Base-by-base conservation (phyloP, 2,113 vertebrate species). In the Solenodon paradoxus region DNA sequence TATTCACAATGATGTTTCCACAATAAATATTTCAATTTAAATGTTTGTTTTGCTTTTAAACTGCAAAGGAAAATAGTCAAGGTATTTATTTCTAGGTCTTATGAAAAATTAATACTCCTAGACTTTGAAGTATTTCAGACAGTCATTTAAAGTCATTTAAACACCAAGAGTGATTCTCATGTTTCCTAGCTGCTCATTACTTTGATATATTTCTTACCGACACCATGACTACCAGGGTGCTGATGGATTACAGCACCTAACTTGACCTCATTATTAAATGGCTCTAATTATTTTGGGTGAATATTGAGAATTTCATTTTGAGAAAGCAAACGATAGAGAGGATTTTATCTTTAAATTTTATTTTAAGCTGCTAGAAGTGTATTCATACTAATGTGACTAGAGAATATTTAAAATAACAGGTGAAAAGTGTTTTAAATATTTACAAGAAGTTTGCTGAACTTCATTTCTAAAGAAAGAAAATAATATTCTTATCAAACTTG, bases 141-240 rank as follows among this genome's bases (percentile, higher is more conserved):
- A 96, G 49, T 22, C 61, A 94, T 20, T 90, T 75, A 78, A 95
- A 92, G 53, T 90, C 59, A 93, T 90, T 49, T 85, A 97, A 94
- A 49, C n/a, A 74, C 32, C 24, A 66, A 72, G 83, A 94, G 61
- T 95, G 88, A 94, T 63, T 95, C 24, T 94, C 53, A 11, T 61
- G 68, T 86, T 82, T 96, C 63, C 89, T 69, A 93, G 95, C 91
- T 94, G 74, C 94, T 97, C 89, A 95, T 97, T 97, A 96, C 55
- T 81, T 88, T 96, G 88, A 97, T 95, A 32, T 82, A 94, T 97
- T 95, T 96, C 82, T 92, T 85, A 59, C 47, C 88, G 82, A 95
- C 64, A 66, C 40, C 63, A 63, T 94, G 94, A 95, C 45, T 90
- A 82, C 51, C 42, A 82, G 49, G 28, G 26, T 63, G 55, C 84